Conservation (phyloP, 2,113 vertebrate genomes). For the Cebus imitator region DNA sequence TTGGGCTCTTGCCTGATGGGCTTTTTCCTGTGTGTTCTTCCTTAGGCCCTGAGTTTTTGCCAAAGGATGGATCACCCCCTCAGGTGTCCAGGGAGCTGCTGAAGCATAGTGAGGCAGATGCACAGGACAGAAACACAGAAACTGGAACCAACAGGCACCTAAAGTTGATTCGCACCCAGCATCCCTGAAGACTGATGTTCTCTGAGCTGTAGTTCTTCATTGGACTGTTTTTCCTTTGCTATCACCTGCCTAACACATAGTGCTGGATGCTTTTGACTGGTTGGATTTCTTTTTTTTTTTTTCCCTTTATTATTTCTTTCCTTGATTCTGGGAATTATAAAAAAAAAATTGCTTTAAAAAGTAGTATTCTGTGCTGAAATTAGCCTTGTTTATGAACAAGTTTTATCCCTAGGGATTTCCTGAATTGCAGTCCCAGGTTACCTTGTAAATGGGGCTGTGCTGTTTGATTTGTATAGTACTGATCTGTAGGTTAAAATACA, state of each 20-base stretch:
- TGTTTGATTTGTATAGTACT: constrained; percentile 38
- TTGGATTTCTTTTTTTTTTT: background rate
- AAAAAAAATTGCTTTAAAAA: constrained; percentile 24
- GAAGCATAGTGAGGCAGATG: background rate
- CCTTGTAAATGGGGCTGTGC: background rate
- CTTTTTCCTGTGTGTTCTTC: constrained; percentile 35
- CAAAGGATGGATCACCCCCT: background rate
- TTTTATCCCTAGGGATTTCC: constrained; percentile 38
- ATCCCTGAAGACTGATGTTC: background rate
- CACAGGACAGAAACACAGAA: background rate
- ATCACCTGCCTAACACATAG: background rate
- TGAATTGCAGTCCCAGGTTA: background rate
- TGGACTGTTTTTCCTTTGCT: background rate
- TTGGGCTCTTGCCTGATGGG: constrained; percentile 22
- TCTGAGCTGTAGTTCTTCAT: background rate
- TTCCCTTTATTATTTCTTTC: background rate
- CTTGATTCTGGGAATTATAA: constrained; percentile 3
- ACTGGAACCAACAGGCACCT: background rate
- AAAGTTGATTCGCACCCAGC: background rate
- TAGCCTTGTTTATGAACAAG: constrained; percentile 22
- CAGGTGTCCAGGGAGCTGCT: background rate
- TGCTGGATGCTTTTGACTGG: background rate
- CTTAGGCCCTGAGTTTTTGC: background rate
- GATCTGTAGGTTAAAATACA: constrained; percentile 55
- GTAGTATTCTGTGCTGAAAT: constrained; percentile 49